Evolutionary conservation across 2,113 vertebrate species (phyloP), one percentile per base, ranked within the genome.

Genomic region (Herpailurus yagouaroundi): DNA sequence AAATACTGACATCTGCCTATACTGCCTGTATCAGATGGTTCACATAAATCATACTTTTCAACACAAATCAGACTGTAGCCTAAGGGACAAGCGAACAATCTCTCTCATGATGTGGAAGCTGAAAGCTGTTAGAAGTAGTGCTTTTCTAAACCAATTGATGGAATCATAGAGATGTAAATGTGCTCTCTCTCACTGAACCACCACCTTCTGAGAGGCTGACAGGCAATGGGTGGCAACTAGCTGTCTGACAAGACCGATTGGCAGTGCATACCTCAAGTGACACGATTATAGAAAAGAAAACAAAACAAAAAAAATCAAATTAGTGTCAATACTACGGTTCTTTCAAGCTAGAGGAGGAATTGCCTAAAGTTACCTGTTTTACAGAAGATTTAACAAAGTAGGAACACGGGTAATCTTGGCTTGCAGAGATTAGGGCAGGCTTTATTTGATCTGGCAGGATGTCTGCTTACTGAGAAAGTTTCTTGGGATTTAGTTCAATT

Each of bases 401-500:
- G 48, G 27, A 84, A n/a, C 4, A 10, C 33, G 4, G 7, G 3
- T 5, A 38, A 89, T 60, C 7, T 93, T 74, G 45, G 41, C 36
- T 80, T 83, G 48, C 33, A 27, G 41, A 77, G 74, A 93, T 79
- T 41, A 92, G 21, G 4, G 50, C 14, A 14, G 36, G 5, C 1
- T n/a, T 81, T 76, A 88, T 81, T 91, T 63, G 60, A 84, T 73
- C 52, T 68, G 57, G 57, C 68, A 73, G 29, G 36, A 64, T 77
- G n/a, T 73, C 81, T 84, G 25, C n/a, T 80, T n/a, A 11, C 81
- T 74, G 89, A 85, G 55, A 91, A 82, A 48, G 3, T 79, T 95
- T 48, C 64, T 84, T 77, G 66, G 71, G 60, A 95, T 97, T 97
- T 66, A 38, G 38, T 89, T 95, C 50, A 95, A 76, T 79, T 90